Conservation (phyloP, 2,113 vertebrate genomes). For the Murina feae region DNA sequence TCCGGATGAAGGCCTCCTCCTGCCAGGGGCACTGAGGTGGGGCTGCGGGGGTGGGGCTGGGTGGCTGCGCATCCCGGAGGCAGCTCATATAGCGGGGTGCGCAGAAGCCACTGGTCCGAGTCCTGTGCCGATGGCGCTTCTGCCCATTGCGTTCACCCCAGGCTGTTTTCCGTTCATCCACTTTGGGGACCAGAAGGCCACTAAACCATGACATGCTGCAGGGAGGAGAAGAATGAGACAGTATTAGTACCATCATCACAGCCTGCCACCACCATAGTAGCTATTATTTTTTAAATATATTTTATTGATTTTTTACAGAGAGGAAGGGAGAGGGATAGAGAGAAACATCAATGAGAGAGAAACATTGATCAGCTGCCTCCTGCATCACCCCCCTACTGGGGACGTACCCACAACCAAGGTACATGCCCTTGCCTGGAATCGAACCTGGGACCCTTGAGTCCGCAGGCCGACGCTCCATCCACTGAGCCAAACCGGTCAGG, state of each 20-base stretch:
- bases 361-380: too few relatives aligned
- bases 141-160: constrained; percentile 97
- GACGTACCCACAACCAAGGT: too few relatives aligned
- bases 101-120: constrained; percentile 87
- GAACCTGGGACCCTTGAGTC: too few relatives aligned
- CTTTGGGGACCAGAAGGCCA: constrained; percentile 95
- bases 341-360: too few relatives aligned
- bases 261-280: background rate
- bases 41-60: constrained; percentile 51
- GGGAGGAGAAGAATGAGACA: background rate
- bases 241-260: background rate
- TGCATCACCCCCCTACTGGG: too few relatives aligned
- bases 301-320: too few relatives aligned
- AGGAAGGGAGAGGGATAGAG: too few relatives aligned
- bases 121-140: constrained; percentile 88
- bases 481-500: too few relatives aligned
- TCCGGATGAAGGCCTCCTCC: constrained; percentile 93
- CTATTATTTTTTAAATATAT: too few relatives aligned
- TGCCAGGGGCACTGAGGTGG: constrained; percentile 91
- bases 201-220: constrained; percentile 97
- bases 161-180: constrained; percentile 94
- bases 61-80: constrained; percentile 90
- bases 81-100: constrained; percentile 96
- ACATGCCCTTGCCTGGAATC: too few relatives aligned
- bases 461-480: too few relatives aligned